These are phyloP conservation scores for Cladopsammia gracilis DNA, from an alignment of 64 coral and sea anemone genomes.

Conservation along the genomic window DNA sequence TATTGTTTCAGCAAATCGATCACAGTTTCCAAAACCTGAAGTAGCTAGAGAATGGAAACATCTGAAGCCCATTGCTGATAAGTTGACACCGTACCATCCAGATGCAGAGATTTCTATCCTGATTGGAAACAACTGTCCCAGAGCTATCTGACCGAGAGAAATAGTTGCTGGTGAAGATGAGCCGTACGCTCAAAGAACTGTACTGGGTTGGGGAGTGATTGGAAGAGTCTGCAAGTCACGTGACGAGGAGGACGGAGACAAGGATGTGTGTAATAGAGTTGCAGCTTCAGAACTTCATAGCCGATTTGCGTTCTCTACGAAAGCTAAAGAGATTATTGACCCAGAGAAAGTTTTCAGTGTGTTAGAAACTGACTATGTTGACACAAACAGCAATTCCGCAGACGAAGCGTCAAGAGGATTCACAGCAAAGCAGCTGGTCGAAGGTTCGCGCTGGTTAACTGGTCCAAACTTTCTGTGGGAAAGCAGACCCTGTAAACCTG, in stretches of 20 bases:
- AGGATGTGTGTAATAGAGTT: slow-evolving; percentile 33
- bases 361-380: slow-evolving; percentile 67
- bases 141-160: slow-evolving; percentile 36
- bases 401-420: too few species aligned
- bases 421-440: too few species aligned
- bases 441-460: too few species aligned
- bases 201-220: slow-evolving; percentile 63
- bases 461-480: too few species aligned
- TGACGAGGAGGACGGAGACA: neutral
- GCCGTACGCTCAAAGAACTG: slow-evolving; percentile 48
- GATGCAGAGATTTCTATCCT: slow-evolving; percentile 46
- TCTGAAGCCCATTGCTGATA: slow-evolving; percentile 31
- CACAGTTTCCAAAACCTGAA: slow-evolving; percentile 53
- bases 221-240: slow-evolving; percentile 48
- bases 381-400: too few species aligned
- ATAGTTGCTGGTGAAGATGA: slow-evolving; percentile 44
- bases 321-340: slow-evolving; percentile 49
- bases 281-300: neutral
- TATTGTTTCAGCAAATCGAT: slow-evolving; percentile 32
- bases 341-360: slow-evolving; percentile 33
- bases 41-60: slow-evolving; percentile 3
- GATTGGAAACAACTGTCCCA: slow-evolving; percentile 53
- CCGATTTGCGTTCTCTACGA: slow-evolving; percentile 37
- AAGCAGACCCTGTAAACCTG: too few species aligned
- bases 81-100: slow-evolving; percentile 19